A percentile compares a stretch with the other conserved stretches of the same genome.
These are phyloP conservation scores for Mellivora capensis DNA, from an alignment of 2,113 vertebrate species.

Conservation along the genomic window DNA sequence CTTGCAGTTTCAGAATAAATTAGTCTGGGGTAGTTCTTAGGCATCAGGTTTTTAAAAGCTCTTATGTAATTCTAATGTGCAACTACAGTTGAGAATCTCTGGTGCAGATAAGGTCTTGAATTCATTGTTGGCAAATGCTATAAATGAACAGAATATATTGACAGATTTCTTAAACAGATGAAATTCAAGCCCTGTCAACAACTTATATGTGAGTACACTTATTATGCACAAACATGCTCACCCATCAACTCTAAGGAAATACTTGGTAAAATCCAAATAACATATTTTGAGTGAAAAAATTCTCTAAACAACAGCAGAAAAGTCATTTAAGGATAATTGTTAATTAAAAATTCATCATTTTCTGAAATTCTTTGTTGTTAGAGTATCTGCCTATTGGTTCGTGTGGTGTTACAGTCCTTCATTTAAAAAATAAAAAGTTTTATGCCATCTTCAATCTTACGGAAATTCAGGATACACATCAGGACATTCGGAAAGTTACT, in stretches of 20 bases:
- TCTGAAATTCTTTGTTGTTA: not conserved
- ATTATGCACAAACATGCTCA: constrained; percentile 62
- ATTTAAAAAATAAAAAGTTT: not conserved
- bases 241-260: constrained; percentile 48
- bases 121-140: constrained; percentile 55
- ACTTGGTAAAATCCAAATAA: constrained; percentile 42
- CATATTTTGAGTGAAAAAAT: constrained; percentile 59
- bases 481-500: not conserved
- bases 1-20: not conserved
- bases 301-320: not conserved
- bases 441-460: not conserved
- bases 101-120: constrained; percentile 34
- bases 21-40: not conserved
- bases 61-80: not conserved
- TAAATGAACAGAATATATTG: constrained; percentile 74
- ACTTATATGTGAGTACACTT: constrained; percentile 64
- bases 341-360: not conserved
- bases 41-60: not conserved
- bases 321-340: constrained; percentile 64
- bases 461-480: not conserved
- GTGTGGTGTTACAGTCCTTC: not conserved
- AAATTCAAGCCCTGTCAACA: constrained; percentile 68
- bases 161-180: constrained; percentile 72
- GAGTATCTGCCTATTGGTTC: not conserved
- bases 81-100: not conserved